These are phyloP conservation scores for Chymomyza caudatula DNA, from an alignment of 2,888 invertebrate genomes.

Conservation along the genomic window DNA sequence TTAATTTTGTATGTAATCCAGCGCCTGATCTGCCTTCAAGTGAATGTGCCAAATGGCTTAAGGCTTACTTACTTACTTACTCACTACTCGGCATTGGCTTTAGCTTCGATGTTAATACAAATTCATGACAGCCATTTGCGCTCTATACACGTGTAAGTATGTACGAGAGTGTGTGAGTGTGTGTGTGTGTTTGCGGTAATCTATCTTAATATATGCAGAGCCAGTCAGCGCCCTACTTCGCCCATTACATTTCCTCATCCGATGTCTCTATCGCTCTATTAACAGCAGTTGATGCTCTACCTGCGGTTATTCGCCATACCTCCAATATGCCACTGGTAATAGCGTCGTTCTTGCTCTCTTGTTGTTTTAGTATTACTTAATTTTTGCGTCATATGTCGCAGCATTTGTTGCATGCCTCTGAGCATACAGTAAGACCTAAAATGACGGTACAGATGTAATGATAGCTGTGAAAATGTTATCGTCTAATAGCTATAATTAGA, in stretches of 20 bases:
- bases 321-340: not conserved
- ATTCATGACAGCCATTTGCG: slow-evolving; percentile 50
- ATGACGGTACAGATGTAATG: too few species aligned
- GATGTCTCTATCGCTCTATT: not conserved
- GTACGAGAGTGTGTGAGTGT: slow-evolving; percentile 12
- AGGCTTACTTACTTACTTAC: not conserved
- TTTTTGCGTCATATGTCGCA: not conserved
- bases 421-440: not conserved
- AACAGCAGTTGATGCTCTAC: slow-evolving; percentile 4
- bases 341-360: not conserved
- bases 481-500: too few species aligned
- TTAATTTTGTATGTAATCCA: slow-evolving; percentile 53
- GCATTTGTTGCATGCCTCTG: not conserved
- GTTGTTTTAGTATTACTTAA: slow-evolving; percentile 2
- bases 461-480: too few species aligned
- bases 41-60: not conserved
- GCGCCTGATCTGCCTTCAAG: not conserved
- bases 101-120: slow-evolving; percentile 52
- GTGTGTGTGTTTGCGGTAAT: slow-evolving; percentile 45
- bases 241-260: not conserved
- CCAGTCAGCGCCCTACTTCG: slow-evolving; percentile 1
- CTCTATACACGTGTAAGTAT: not conserved
- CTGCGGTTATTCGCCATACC: not conserved
- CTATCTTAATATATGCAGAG: slow-evolving; percentile 68
- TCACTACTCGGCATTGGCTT: slow-evolving; percentile 1